Percentiles rank a stretch among this genome's conserved stretches.
phyloP scores from a whole-genome alignment of 2,888 invertebrate genomes.

The Enoplolaimus lenunculus region DNA sequence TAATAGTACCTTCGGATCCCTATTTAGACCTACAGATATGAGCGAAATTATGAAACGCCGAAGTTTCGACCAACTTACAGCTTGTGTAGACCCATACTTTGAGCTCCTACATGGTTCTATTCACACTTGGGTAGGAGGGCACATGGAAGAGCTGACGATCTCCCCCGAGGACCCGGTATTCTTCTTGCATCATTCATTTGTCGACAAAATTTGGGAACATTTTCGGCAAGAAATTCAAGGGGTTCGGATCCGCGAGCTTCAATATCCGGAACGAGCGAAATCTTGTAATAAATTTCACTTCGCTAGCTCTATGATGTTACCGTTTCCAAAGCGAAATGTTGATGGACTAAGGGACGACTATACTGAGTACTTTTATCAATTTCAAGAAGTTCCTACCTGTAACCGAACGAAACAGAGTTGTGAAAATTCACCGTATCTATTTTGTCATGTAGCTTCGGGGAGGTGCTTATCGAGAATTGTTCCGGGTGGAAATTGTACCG shows the following conservation, averaged over 20 bases:
- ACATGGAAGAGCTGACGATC: conserved; percentile 29
- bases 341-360: conserved; percentile 8
- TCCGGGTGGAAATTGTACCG: conserved; percentile 32
- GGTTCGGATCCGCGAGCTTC: not conserved
- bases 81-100: conserved; percentile 27
- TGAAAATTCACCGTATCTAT: conserved; percentile 24
- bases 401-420: not conserved
- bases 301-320: conserved; percentile 1
- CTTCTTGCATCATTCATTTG: conserved; percentile 32
- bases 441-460: conserved; percentile 29
- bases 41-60: conserved; percentile 9
- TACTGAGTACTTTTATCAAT: not conserved
- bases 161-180: conserved; percentile 35
- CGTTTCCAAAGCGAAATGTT: conserved; percentile 5
- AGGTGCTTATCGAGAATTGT: conserved; percentile 32
- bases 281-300: conserved; percentile 13
- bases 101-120: conserved; percentile 30
- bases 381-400: not conserved
- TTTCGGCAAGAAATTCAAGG: not conserved
- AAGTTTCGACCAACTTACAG: not conserved
- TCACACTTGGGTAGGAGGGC: conserved; percentile 30
- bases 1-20: conserved; percentile 20
- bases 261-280: not conserved
- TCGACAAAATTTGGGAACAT: conserved; percentile 33
- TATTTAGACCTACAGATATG: conserved; percentile 18